Evolutionary conservation across 2,113 vertebrate species (phyloP).

Genomic region (Lucifuga dentata): DNA sequence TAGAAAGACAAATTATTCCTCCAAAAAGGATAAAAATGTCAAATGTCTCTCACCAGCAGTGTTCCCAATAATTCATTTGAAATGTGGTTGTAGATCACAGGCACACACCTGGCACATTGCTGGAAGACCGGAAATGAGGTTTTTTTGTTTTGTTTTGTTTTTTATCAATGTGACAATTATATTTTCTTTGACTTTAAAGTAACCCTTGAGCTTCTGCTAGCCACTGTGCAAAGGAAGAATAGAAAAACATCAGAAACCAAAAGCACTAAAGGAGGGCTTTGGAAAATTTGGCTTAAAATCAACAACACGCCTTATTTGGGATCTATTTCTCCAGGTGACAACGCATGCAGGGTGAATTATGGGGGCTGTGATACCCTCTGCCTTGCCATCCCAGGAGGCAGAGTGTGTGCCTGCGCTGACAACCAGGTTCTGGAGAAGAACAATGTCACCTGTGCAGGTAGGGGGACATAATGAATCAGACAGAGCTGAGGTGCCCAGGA

Average conservation of each 20-base stretch:
- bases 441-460: slow-evolving; percentile 93
- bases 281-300: slow-evolving; percentile 59
- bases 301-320: slow-evolving; percentile 58
- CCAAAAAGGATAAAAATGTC: slow-evolving; percentile 71
- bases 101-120: slow-evolving; percentile 24
- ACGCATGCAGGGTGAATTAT: slow-evolving; percentile 94
- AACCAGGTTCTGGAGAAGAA: slow-evolving; percentile 95
- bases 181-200: slow-evolving; percentile 18
- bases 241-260: slow-evolving; percentile 28
- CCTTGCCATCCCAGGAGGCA: slow-evolving; percentile 93
- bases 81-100: slow-evolving; percentile 51
- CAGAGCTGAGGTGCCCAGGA: slow-evolving; percentile 35
- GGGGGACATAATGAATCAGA: slow-evolving; percentile 77
- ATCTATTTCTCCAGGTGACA: slow-evolving; percentile 88
- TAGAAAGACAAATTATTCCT: slow-evolving; percentile 73
- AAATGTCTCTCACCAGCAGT: slow-evolving; percentile 60
- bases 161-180: slow-evolving; percentile 50
- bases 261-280: slow-evolving; percentile 19
- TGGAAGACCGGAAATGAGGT: slow-evolving; percentile 40
- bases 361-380: slow-evolving; percentile 95
- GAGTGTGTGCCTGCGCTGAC: slow-evolving; percentile 97
- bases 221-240: slow-evolving; percentile 14
- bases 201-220: slow-evolving; percentile 19
- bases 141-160: slow-evolving; percentile 17
- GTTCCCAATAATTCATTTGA: slow-evolving; percentile 68